A percentile compares a stretch with the other conserved stretches of the same genome.
Conservation (phyloP, 2,888 invertebrate species). For the Synanthedon formicaeformis region DNA sequence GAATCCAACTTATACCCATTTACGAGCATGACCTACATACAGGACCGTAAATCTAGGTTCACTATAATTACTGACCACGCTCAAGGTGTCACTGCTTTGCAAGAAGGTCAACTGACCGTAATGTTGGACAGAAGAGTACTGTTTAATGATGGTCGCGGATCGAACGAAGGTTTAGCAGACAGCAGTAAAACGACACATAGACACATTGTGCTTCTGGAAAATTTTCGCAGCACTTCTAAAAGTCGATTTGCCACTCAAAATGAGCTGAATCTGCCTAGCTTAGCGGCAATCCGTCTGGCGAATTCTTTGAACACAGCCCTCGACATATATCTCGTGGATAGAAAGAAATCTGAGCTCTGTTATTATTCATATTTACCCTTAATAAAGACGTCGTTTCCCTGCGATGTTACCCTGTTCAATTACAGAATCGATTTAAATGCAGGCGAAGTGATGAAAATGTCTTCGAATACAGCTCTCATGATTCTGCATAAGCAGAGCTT, state of each 20-base stretch:
- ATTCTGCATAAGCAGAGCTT: conserved; percentile 39
- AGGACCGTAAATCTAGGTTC: conserved; percentile 77
- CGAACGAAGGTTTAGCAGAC: conserved; percentile 93
- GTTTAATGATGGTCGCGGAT: conserved; percentile 93
- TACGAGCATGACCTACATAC: conserved; percentile 87
- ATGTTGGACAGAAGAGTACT: conserved; percentile 93
- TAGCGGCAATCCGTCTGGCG: conserved; percentile 33
- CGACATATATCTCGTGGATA: conserved; percentile 41
- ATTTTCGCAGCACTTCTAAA: conserved; percentile 17
- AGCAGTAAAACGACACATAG: conserved; percentile 75
- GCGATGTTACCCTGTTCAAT: conserved; percentile 44
- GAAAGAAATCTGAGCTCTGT: conserved; percentile 24
- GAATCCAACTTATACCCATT: conserved; percentile 97
- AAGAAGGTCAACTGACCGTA: conserved; percentile 89
- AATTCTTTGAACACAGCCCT: conserved; percentile 30
- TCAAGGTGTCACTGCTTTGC: conserved; percentile 89
- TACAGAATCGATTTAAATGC: conserved; percentile 31
- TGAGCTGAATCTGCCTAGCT: conserved; percentile 35
- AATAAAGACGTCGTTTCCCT: conserved; percentile 44
- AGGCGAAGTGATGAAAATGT: conserved; percentile 12
- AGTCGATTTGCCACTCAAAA: neutral
- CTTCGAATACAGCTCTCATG: conserved; percentile 32
- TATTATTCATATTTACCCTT: conserved; percentile 42
- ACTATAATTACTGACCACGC: conserved; percentile 88
- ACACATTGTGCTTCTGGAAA: conserved; percentile 47